Evolutionary conservation across 2,888 invertebrate species (phyloP).

Genomic region (Nephrotoma appendiculata): DNA sequence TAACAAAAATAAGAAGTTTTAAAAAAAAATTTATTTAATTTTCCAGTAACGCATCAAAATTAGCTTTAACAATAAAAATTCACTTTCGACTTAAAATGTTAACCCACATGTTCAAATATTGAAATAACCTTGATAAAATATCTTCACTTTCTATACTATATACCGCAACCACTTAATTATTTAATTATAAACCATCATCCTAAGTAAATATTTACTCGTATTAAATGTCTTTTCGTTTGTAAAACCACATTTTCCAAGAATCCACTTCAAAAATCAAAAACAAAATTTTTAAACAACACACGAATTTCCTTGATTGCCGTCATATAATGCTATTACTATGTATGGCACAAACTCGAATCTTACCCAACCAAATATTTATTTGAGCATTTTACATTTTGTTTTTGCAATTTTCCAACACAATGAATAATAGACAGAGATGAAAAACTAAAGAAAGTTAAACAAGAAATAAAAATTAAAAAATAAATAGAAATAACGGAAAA

Average conservation of each 20-base stretch:
- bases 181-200: not conserved
- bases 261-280: not conserved
- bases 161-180: not conserved
- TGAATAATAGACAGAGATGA: not conserved
- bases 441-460: not conserved
- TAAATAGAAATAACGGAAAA: not conserved
- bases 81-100: no score
- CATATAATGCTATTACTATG: not conserved
- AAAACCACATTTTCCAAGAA: not conserved
- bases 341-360: not conserved
- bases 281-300: not conserved
- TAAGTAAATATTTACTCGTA: not conserved
- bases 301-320: not conserved
- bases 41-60: no score
- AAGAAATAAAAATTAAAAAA: not conserved
- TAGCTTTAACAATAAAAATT: no score
- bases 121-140: not conserved
- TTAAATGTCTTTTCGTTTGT: not conserved
- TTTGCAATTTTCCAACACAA: not conserved
- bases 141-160: not conserved
- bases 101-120: no score
- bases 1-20: no score
- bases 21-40: no score
- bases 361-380: not conserved
- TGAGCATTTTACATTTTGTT: not conserved